phyloP scores from a whole-genome alignment of 2,113 vertebrate genomes.

The Machaerirhynchus nigripectus region DNA sequence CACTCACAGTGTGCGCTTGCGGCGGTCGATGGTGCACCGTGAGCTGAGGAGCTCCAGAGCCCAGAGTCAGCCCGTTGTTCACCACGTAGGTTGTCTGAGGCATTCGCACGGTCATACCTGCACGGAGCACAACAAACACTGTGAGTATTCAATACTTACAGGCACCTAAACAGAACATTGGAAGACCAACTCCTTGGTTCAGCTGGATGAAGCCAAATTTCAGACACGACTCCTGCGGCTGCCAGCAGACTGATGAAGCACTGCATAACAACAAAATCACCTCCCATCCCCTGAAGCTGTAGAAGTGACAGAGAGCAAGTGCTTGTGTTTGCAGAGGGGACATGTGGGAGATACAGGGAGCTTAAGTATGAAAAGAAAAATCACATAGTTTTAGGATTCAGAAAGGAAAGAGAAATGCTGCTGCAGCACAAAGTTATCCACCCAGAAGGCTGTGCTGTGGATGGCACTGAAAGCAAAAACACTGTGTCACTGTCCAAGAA shows the following conservation, averaged over 20 bases:
- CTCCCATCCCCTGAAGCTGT: neutral
- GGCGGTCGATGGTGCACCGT: constrained; percentile 82
- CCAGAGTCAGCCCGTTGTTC: constrained; percentile 77
- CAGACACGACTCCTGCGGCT: neutral
- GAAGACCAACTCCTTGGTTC: neutral
- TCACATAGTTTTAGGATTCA: neutral
- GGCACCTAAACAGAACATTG: neutral
- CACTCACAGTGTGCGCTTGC: constrained; percentile 72
- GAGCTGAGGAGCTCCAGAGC: constrained; percentile 78
- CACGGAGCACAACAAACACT: neutral
- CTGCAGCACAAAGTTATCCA: neutral
- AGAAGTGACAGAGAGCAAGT: neutral
- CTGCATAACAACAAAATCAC: neutral
- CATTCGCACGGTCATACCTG: constrained; percentile 78
- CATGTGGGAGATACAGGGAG: neutral
- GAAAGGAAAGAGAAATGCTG: neutral
- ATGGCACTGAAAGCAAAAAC: neutral
- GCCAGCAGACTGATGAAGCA: neutral
- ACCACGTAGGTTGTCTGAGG: constrained; percentile 81
- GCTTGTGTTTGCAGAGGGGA: neutral
- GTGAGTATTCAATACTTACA: neutral
- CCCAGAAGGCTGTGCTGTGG: neutral
- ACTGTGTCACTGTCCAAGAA: neutral
- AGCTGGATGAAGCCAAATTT: neutral
- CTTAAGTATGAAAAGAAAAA: neutral